Percentiles rank a stretch among this genome's conserved stretches.
These are phyloP conservation scores for Danaus chrysippus DNA, from an alignment of 2,888 invertebrate species.

Conservation along the genomic window DNA sequence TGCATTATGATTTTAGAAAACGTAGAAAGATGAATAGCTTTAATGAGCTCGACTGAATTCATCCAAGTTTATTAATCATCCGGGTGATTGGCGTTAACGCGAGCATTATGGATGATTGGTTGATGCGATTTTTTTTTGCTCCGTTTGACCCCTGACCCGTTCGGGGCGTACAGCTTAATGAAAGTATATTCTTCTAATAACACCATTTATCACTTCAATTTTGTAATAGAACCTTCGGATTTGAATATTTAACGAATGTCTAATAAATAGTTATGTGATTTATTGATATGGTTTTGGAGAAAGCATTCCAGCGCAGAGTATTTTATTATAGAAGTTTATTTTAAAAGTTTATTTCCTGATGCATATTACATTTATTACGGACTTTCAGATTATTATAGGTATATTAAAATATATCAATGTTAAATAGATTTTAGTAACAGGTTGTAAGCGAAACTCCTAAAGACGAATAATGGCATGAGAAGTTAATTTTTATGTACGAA, in stretches of 20 bases:
- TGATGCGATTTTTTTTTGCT: conserved; percentile 26
- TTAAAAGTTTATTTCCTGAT: background rate
- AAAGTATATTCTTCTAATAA: conserved; percentile 45
- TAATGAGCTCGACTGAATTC: conserved; percentile 35
- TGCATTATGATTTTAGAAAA: conserved; percentile 11
- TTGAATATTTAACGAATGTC: conserved; percentile 26
- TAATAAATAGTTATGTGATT: conserved; percentile 28
- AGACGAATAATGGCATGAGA: too few species aligned
- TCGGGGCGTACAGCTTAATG: conserved; percentile 43
- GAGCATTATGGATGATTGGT: conserved; percentile 44
- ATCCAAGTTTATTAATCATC: conserved; percentile 51
- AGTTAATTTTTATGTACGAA: too few species aligned
- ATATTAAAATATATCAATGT: too few species aligned
- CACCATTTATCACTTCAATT: conserved; percentile 35
- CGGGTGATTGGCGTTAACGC: conserved; percentile 52
- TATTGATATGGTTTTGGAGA: conserved; percentile 17
- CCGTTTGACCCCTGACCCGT: conserved; percentile 44
- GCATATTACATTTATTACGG: background rate
- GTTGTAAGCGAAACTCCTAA: too few species aligned
- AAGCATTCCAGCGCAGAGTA: background rate
- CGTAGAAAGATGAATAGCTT: conserved; percentile 11
- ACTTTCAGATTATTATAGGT: background rate
- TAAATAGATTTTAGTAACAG: too few species aligned
- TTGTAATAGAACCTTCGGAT: conserved; percentile 23
- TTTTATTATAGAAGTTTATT: background rate